Evolutionary conservation across 2,888 invertebrate species (phyloP), one percentile per base, ranked within the genome.

Genomic region (Hedychridium roseum): DNA sequence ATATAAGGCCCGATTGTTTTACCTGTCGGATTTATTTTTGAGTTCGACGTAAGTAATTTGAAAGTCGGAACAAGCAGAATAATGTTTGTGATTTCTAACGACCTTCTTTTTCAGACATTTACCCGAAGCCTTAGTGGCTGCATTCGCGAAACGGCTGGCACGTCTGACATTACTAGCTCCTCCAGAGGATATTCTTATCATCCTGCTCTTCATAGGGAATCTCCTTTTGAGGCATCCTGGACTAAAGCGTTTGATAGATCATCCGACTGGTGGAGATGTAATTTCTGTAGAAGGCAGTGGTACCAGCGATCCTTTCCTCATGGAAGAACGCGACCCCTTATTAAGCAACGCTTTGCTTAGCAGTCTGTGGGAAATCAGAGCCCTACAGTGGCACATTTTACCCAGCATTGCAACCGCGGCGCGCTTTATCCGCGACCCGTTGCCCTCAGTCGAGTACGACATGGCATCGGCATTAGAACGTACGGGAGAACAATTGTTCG

Each of bases 351-450:
- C 97, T 0, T 81, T 93, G 3, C 87, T 91, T 53, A 95, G 96
- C 71, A 93, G 92, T 36, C 83, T 98, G 43, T 98, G 97, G 97
- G 97, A 98, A 82, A 84, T 95, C 50, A 84, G 87, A 63, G 86
- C 90, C 7, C 81, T 96, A 54, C 88, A 91, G 71, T 82, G 84
- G 56, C 92, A 93, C 74, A 83, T 85, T 7, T 71, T 89, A 61
- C 91, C 93, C 2, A 84, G 84, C 50, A 87, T 94, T 5, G 84
- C 88, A 12, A 83, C 83, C 35, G 88, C 89, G 0, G 92, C 94
- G 0, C 82, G 83, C 57, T 88, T 90, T 60, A 87, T 92, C 39
- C 84, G 85, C 39, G 83, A 85, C 38, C 85, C 86, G 1, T 71
- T 91, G 30, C 89, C 89, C 0, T 81, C 82, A 11, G 80, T 85